phyloP scores from a whole-genome alignment of 2,888 invertebrate genomes.

The Orthonevra nobilis region DNA sequence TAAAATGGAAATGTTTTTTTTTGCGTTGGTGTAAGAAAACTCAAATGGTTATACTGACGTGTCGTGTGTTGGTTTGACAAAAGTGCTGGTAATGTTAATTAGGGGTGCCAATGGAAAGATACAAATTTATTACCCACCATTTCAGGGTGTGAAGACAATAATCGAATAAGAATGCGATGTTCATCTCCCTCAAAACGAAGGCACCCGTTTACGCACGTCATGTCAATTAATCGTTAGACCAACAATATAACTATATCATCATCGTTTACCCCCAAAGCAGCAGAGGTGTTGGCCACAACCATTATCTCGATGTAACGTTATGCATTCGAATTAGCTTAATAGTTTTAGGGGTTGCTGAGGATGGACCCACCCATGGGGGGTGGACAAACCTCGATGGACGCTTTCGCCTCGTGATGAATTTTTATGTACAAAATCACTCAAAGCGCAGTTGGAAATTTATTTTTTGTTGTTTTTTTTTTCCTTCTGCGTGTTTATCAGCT shows the following conservation, averaged over 20 bases:
- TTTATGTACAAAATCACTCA: slow-evolving; percentile 61
- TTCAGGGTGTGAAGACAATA: slow-evolving; percentile 39
- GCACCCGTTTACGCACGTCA: slow-evolving; percentile 24
- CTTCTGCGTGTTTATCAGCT: slow-evolving; percentile 31
- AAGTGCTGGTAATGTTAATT: slow-evolving; percentile 9
- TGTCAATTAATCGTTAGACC: slow-evolving; percentile 15
- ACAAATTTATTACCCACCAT: slow-evolving; percentile 20
- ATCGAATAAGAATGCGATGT: slow-evolving; percentile 38
- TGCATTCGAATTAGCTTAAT: slow-evolving; percentile 28
- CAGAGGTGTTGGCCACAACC: slow-evolving; percentile 30
- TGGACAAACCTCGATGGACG: neutral
- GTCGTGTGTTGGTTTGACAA: too few species aligned
- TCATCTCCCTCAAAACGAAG: slow-evolving; percentile 37
- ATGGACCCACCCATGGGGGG: neutral
- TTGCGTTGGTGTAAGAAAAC: too few species aligned
- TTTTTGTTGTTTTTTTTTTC: slow-evolving; percentile 6
- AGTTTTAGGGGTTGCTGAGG: slow-evolving; percentile 7
- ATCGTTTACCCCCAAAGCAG: neutral
- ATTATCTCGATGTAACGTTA: neutral
- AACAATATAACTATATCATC: neutral
- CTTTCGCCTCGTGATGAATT: slow-evolving; percentile 32
- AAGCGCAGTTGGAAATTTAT: slow-evolving; percentile 29
- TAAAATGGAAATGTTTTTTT: too few species aligned
- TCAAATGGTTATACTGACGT: too few species aligned
- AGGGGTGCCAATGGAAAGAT: slow-evolving; percentile 36